Conservation (phyloP, 2,797 vertebrate genomes). For the Chanos chanos region DNA sequence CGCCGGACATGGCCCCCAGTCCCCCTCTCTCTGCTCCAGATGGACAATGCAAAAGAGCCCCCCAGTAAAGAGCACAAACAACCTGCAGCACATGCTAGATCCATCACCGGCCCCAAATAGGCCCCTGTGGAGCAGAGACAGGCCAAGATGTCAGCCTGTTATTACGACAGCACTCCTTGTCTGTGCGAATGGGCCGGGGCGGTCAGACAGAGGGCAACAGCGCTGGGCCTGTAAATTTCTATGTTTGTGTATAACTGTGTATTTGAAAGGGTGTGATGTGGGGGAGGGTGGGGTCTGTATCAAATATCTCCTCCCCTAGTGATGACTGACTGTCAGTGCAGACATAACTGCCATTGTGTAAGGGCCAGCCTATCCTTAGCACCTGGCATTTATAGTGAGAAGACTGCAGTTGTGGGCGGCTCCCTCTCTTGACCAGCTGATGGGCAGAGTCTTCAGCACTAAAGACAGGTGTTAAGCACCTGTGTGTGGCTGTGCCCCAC, state of each 20-base stretch:
- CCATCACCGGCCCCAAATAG: conserved; percentile 68
- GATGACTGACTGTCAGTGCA: no score
- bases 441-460: no score
- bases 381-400: no score
- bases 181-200: conserved; percentile 48
- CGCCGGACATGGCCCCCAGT: conserved; percentile 68
- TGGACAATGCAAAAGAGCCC: conserved; percentile 47
- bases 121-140: conserved; percentile 59
- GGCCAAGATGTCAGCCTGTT: conserved; percentile 51
- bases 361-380: no score
- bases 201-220: conserved; percentile 23
- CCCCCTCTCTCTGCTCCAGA: conserved; percentile 67
- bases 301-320: no score
- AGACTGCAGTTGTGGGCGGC: no score
- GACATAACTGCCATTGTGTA: no score
- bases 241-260: background rate
- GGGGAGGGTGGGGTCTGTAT: background rate
- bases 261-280: background rate
- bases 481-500: no score
- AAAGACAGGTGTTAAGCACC: no score
- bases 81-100: conserved; percentile 75
- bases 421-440: no score
- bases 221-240: no score
- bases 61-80: conserved; percentile 45
- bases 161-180: conserved; percentile 56